Evolutionary conservation across 2,888 invertebrate species (phyloP).

Genomic region (Habroteleia sp.): DNA sequence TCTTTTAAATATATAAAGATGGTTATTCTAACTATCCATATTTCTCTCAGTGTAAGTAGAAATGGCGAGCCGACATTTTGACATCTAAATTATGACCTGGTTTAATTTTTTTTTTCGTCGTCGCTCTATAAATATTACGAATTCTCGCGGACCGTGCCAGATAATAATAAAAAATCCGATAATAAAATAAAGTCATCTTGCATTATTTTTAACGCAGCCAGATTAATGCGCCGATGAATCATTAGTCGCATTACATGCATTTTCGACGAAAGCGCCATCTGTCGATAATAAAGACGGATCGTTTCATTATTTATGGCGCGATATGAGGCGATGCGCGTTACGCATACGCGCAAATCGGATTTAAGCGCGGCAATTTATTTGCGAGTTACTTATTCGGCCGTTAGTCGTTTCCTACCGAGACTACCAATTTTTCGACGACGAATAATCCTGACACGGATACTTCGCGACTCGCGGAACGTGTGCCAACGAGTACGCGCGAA

Average conservation of each 20-base stretch:
- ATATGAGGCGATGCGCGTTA: constrained; percentile 16
- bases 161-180: constrained; percentile 20
- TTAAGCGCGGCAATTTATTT: constrained; percentile 43
- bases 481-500: background rate
- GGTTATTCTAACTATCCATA: too few relatives aligned
- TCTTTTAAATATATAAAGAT: too few relatives aligned
- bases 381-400: constrained; percentile 43
- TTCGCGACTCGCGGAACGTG: constrained; percentile 16
- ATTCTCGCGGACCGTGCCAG: too few relatives aligned
- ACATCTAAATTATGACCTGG: too few relatives aligned
- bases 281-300: constrained; percentile 39
- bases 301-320: constrained; percentile 36
- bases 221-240: constrained; percentile 29
- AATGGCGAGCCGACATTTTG: too few relatives aligned
- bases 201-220: constrained; percentile 13
- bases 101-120: too few relatives aligned
- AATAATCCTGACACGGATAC: constrained; percentile 27
- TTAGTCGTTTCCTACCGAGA: constrained; percentile 32
- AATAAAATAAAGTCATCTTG: constrained; percentile 3
- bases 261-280: constrained; percentile 29
- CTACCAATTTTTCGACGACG: constrained; percentile 42
- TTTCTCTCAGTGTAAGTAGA: too few relatives aligned
- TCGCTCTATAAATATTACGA: too few relatives aligned
- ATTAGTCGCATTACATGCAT: constrained; percentile 27
- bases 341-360: constrained; percentile 37